Evolutionary conservation across 2,888 invertebrate genomes (phyloP).

Genomic region (Melitaea athalia): DNA sequence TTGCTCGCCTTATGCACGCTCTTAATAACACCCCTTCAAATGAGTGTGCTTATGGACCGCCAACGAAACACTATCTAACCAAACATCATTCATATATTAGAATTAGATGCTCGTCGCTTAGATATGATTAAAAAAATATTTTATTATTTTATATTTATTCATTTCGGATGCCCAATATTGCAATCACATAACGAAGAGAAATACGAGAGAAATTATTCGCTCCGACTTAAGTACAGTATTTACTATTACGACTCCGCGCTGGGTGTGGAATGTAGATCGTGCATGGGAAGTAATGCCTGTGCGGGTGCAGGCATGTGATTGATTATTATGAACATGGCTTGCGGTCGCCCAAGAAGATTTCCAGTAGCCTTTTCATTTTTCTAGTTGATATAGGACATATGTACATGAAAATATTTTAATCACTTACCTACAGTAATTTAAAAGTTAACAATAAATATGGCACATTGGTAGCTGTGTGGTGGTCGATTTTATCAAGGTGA

Average conservation of each 20-base stretch:
- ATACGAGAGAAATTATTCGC: conserved; percentile 29
- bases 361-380: conserved; percentile 4
- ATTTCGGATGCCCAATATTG: conserved; percentile 5
- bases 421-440: neutral
- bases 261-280: conserved; percentile 44
- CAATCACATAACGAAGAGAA: conserved; percentile 6
- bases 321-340: conserved; percentile 30
- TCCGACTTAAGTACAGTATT: conserved; percentile 27
- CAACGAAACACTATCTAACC: conserved; percentile 3
- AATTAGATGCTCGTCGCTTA: neutral
- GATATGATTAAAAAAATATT: neutral
- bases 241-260: conserved; percentile 36
- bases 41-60: conserved; percentile 6
- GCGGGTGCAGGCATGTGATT: conserved; percentile 34
- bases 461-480: conserved; percentile 42
- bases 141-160: too few relatives aligned
- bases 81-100: neutral
- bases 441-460: neutral
- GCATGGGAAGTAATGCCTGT: conserved; percentile 39
- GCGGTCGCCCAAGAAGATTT: conserved; percentile 23
- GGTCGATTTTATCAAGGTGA: conserved; percentile 58
- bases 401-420: conserved; percentile 7
- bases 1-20: too few relatives aligned
- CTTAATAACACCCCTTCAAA: conserved; percentile 48
- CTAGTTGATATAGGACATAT: neutral